Evolutionary conservation across 2,113 vertebrate species (phyloP).

Genomic region (Channa argus): DNA sequence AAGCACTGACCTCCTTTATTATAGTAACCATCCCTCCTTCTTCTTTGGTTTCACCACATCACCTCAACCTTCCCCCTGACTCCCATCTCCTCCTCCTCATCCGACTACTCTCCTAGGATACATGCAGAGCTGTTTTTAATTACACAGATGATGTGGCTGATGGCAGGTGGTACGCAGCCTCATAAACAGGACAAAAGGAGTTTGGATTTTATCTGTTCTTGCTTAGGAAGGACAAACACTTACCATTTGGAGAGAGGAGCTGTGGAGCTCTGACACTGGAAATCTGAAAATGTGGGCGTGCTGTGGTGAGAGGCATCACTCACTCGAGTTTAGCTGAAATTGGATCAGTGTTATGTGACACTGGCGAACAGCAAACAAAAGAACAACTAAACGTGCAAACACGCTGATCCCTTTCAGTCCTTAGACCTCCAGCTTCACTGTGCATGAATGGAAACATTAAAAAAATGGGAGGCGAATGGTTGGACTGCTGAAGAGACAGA

Average conservation of each 20-base stretch:
- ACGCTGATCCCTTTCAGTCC: background rate
- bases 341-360: background rate
- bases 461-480: background rate
- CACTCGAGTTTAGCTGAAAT: background rate
- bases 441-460: no score
- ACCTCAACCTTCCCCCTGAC: no score
- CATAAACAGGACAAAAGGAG: no score
- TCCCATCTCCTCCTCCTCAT: no score
- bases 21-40: no score
- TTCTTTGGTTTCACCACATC: no score
- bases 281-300: background rate
- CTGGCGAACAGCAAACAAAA: background rate
- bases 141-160: no score
- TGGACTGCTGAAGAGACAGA: background rate
- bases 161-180: no score
- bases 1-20: no score
- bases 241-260: background rate
- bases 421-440: background rate
- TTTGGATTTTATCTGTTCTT: no score
- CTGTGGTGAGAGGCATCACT: background rate
- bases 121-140: no score
- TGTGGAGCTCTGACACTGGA: background rate
- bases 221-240: background rate
- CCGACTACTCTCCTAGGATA: no score
- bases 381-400: conserved; percentile 23